Conservation (phyloP, 2,797 vertebrate species). For the Rhinogobio ventralis region DNA sequence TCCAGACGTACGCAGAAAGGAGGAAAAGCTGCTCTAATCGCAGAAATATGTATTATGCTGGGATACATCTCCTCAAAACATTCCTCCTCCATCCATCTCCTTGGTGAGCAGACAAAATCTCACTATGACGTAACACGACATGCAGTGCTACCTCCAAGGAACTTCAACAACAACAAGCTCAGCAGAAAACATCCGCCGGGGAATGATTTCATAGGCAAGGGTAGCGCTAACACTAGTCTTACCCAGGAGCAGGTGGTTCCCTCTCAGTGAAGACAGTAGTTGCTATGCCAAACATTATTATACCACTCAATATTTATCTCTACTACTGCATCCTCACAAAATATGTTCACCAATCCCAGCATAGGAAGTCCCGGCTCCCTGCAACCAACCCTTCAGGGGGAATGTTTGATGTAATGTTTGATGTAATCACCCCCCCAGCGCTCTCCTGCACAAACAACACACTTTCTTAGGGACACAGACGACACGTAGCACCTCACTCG, state of each 20-base stretch:
- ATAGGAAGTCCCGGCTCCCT: neutral
- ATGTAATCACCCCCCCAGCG: neutral
- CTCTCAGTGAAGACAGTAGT: neutral
- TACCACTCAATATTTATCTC: neutral
- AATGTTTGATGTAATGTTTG: conserved; percentile 13
- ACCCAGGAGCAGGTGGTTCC: conserved; percentile 18
- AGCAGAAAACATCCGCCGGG: neutral
- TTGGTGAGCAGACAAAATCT: conserved; percentile 19
- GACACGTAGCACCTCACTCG: neutral
- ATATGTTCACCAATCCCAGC: neutral
- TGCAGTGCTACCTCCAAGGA: conserved; percentile 4
- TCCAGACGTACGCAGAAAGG: conserved; percentile 23
- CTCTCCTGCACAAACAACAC: conserved; percentile 6
- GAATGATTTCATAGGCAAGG: neutral
- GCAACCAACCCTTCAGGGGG: neutral
- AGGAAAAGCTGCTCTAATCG: neutral
- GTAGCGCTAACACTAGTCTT: neutral
- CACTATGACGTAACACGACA: neutral
- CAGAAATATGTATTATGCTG: conserved; percentile 23
- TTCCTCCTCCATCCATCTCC: neutral
- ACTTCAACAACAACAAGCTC: conserved; percentile 14
- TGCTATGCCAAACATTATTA: conserved; percentile 13
- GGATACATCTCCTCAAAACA: neutral
- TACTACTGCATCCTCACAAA: neutral
- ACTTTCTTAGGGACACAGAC: conserved; percentile 3